These are phyloP conservation scores for Heterocephalus glaber DNA, from an alignment of 2,113 vertebrate genomes.

Conservation along the genomic window DNA sequence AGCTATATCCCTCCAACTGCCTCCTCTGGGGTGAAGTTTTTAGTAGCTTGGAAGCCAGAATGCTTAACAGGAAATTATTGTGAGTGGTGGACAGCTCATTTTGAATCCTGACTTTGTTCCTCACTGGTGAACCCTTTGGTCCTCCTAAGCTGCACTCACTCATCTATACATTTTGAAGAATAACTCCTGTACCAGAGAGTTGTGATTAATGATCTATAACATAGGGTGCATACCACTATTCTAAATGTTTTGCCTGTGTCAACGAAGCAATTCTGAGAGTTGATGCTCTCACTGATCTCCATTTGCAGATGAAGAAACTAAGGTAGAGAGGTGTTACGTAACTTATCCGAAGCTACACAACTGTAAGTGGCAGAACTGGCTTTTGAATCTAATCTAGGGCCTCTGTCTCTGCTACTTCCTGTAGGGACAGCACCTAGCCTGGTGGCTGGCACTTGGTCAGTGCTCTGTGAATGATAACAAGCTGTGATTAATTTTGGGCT, in stretches of 20 bases:
- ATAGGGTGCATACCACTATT: accelerated
- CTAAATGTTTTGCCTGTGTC: neutral
- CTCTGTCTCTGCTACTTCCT: neutral
- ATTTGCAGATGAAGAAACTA: neutral
- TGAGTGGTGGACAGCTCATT: neutral
- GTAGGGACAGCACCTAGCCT: neutral
- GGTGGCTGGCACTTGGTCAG: neutral
- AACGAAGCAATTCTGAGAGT: neutral
- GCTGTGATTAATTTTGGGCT: neutral
- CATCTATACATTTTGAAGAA: neutral
- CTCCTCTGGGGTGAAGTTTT: neutral
- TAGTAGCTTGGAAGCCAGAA: neutral
- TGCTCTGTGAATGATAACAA: neutral
- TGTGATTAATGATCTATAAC: too few species aligned
- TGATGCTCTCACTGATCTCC: neutral
- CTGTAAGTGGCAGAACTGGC: neutral
- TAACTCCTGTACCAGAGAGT: neutral
- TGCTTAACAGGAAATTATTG: neutral
- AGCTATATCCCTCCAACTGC: neutral
- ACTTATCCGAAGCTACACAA: neutral
- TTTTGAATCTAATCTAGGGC: neutral
- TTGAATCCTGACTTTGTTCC: neutral
- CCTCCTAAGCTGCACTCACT: neutral
- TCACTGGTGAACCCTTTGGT: neutral
- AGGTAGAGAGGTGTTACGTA: neutral